Conservation (phyloP, 2,113 vertebrate species). For the Macquaria ambigua region DNA sequence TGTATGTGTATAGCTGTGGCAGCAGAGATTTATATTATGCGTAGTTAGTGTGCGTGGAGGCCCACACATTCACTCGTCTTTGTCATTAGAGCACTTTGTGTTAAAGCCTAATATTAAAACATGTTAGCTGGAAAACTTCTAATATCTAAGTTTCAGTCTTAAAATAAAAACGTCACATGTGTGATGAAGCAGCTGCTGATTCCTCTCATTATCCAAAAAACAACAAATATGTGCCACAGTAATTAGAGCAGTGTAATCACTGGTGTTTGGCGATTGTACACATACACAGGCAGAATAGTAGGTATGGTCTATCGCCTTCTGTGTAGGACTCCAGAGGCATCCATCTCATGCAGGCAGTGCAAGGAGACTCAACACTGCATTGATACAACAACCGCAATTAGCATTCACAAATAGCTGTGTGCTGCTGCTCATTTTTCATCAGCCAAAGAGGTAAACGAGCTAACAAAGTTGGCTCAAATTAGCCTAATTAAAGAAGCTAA, state of each 20-base stretch:
- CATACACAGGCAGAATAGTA: constrained; percentile 48
- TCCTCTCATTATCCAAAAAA: constrained; percentile 25
- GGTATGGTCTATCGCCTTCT: constrained; percentile 45
- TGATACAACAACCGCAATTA: constrained; percentile 72
- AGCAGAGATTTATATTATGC: constrained; percentile 35
- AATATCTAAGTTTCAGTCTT: not conserved
- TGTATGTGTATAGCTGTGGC: not conserved
- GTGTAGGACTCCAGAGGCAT: constrained; percentile 60
- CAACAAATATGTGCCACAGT: constrained; percentile 43
- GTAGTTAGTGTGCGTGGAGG: constrained; percentile 9
- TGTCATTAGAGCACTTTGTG: constrained; percentile 30
- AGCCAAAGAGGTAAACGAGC: constrained; percentile 66
- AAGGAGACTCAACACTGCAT: constrained; percentile 35
- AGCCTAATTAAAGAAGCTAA: constrained; percentile 68
- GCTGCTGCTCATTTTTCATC: constrained; percentile 66
- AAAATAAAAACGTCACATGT: not conserved
- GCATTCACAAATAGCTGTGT: constrained; percentile 59
- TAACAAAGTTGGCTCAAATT: constrained; percentile 71
- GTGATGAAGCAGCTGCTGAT: constrained; percentile 34
- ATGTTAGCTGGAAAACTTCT: constrained; percentile 8
- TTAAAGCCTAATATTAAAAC: constrained; percentile 24
- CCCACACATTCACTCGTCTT: constrained; percentile 25
- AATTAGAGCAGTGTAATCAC: constrained; percentile 65
- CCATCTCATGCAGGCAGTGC: constrained; percentile 45
- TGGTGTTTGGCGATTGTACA: constrained; percentile 59